Evolutionary conservation across 2,888 invertebrate genomes (phyloP).

Genomic region (Polyommatus iphigenia): DNA sequence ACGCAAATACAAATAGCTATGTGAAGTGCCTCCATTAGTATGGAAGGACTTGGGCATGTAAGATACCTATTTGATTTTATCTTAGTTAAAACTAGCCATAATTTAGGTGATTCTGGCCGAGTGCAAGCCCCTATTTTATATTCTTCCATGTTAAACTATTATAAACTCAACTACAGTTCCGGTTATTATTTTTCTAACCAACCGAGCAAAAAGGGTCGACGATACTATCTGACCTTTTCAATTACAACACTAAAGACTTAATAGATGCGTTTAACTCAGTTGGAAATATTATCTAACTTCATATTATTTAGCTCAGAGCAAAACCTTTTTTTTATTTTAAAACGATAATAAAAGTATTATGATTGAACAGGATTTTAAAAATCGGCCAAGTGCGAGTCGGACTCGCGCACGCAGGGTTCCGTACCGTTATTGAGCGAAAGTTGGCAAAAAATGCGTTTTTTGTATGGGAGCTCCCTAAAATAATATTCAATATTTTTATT

Average conservation of each 20-base stretch:
- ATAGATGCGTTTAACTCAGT: conserved; percentile 1
- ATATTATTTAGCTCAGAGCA: neutral
- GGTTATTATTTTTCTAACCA: neutral
- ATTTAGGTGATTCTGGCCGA: too few species aligned
- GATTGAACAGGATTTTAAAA: too few species aligned
- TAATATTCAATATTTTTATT: too few species aligned
- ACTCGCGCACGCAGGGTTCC: too few species aligned
- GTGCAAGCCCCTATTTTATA: neutral
- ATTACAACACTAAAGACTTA: conserved; percentile 16
- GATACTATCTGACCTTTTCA: conserved; percentile 22
- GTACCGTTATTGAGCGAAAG: too few species aligned
- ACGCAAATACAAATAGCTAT: too few species aligned
- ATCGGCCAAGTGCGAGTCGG: too few species aligned
- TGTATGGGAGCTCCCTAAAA: too few species aligned
- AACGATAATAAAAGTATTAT: too few species aligned
- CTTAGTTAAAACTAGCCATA: too few species aligned
- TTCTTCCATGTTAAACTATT: neutral
- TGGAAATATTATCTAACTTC: neutral
- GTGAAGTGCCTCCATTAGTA: too few species aligned
- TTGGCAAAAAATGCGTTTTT: too few species aligned
- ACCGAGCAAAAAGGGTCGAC: conserved; percentile 20
- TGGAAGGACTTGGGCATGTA: neutral
- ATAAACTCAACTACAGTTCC: conserved; percentile 4
- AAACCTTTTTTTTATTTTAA: neutral
- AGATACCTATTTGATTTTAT: neutral